Conservation (phyloP, 2,888 invertebrate genomes). For the Pammene aurita region DNA sequence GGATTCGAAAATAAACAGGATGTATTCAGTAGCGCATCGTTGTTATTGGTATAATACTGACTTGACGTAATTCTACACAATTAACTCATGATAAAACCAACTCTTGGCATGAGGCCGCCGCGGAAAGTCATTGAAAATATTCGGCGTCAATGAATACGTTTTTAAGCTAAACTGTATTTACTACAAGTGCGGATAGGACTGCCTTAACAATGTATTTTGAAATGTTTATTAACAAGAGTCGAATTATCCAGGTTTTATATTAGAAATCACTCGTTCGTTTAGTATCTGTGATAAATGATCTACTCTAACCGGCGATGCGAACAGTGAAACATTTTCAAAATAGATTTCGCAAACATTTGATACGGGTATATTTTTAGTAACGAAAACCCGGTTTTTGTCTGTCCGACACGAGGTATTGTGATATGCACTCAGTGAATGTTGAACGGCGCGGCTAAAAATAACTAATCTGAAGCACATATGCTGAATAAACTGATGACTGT, state of each 20-base stretch:
- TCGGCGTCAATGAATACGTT: slow-evolving; percentile 29
- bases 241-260: slow-evolving; percentile 1
- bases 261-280: slow-evolving; percentile 42
- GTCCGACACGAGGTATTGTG: slow-evolving; percentile 72
- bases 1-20: slow-evolving; percentile 21
- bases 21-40: slow-evolving; percentile 48
- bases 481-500: slow-evolving; percentile 40
- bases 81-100: slow-evolving; percentile 44
- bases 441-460: slow-evolving; percentile 69
- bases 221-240: slow-evolving; percentile 7
- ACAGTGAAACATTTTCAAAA: slow-evolving; percentile 72
- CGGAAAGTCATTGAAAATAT: slow-evolving; percentile 47
- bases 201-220: slow-evolving; percentile 17
- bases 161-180: slow-evolving; percentile 43
- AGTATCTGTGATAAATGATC: slow-evolving; percentile 47
- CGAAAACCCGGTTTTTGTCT: slow-evolving; percentile 79
- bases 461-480: slow-evolving; percentile 58
- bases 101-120: slow-evolving; percentile 53
- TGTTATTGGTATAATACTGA: slow-evolving; percentile 42
- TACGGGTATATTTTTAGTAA: slow-evolving; percentile 80
- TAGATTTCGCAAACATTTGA: slow-evolving; percentile 82
- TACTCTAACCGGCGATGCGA: slow-evolving; percentile 51
- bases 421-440: slow-evolving; percentile 71
- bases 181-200: slow-evolving; percentile 41
- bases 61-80: slow-evolving; percentile 49